Base-by-base conservation (phyloP, 2,888 invertebrate genomes). In the Athalia cordata region DNA sequence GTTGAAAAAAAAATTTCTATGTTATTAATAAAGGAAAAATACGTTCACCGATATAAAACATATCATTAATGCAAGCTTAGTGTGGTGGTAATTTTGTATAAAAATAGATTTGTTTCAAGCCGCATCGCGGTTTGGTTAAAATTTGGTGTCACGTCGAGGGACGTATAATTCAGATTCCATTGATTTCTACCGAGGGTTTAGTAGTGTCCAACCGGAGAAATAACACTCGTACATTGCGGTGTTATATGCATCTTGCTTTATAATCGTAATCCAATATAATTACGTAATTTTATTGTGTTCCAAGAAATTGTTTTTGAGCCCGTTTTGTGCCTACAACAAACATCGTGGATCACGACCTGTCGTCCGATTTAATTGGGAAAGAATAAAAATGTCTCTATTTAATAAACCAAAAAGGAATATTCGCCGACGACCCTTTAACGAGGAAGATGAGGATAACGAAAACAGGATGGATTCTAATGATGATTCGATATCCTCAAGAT, bases 341-440 rank as follows among this genome's bases (percentile, higher is more conserved):
- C 9, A 29, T 29, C 29, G 62, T 29, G 29, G 29, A 29, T 29
- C 29, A 29, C 29, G 29, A 55, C 9, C 55, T 11, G 55, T 55
- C 8, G 55, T 11, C 8, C 8, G n/a, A 55, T 11, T 8, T 11
- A 4, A 4, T 55, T 11, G 55, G n/a, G 55, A 61, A 5, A 70
- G 6, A 13, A 15, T 62, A 49, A 11, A 77, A 77, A 96, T 96
- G 96, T 95, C 96, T 79, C 89, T 97, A 82, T 97, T 97, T 91
- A 95, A 95, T 85, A 97, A 97, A 91, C 97, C 97, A 0, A 95
- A 94, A 87, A 95, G 97, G 87, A 95, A 94, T 88, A 95, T 97
- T 83, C 95, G 96, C 87, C 92, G 95, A 81, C 93, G 96, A 78
- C 93, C 95, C 79, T 95, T 95, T 90, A 94, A 92, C 79, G 93